Percentiles rank a stretch among this genome's conserved stretches.
phyloP scores from a whole-genome alignment of 1,140 invertebrate genomes.

The Microplitis demolitor region DNA sequence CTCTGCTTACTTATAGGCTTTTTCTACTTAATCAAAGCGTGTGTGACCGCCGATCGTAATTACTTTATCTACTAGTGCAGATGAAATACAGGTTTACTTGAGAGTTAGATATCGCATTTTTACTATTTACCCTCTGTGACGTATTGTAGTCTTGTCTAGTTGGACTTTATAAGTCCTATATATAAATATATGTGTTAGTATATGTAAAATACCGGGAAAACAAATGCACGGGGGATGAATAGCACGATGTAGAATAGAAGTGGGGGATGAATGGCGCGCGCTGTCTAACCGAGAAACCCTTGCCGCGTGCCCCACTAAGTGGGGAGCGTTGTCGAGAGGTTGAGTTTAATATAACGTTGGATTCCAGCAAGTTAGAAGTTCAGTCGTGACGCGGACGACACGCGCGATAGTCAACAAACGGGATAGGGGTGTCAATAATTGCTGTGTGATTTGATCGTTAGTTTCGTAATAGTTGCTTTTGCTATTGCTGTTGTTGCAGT shows the following conservation, averaged over 20 bases:
- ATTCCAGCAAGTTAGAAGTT: conserved; percentile 46
- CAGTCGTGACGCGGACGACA: conserved; percentile 56
- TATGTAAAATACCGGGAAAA: neutral
- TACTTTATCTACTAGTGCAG: neutral
- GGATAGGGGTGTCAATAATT: neutral
- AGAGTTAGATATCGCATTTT: neutral
- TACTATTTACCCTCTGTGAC: neutral
- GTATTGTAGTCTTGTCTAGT: too few relatives aligned
- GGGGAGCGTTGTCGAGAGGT: conserved; percentile 33
- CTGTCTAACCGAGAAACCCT: conserved; percentile 33
- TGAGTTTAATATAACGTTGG: conserved; percentile 44
- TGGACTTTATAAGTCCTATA: neutral
- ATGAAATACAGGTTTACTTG: neutral
- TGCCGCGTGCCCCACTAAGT: conserved; percentile 33
- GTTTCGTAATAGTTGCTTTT: neutral
- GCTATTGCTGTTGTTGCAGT: neutral
- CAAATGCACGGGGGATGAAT: conserved; percentile 13
- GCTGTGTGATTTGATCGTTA: too few relatives aligned
- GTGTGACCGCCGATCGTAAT: conserved; percentile 4
- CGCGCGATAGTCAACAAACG: conserved; percentile 43
- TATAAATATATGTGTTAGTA: neutral
- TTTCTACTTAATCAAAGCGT: too few relatives aligned
- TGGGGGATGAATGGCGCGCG: conserved; percentile 31
- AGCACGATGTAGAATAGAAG: neutral
- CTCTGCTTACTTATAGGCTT: neutral